Evolutionary conservation across 2,888 invertebrate genomes (phyloP), one percentile per base, ranked within the genome.

Genomic region (Eulithis prunata): DNA sequence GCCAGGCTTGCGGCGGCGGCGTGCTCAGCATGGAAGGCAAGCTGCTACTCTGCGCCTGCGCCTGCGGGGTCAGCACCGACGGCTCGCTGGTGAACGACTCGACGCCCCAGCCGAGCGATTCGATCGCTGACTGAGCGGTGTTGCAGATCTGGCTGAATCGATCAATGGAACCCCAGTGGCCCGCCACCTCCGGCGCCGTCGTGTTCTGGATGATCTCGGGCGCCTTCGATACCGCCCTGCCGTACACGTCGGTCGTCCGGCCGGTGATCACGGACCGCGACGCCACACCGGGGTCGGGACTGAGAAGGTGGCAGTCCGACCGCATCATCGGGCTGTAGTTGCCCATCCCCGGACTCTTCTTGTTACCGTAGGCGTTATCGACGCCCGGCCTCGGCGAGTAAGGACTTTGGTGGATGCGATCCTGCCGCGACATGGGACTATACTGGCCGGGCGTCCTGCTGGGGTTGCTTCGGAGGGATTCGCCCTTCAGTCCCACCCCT

Each of bases 381-480:
- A 88, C 90, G 76, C 90, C 89, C 4, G 91, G 89, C 55, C 91
- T 76, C 41, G 92, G 91, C 38, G 93, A 92, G 69, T 91, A 92
- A 6, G 92, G 91, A 45, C 91, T 89, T 57, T 88, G 90, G 68
- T 88, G 91, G 28, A 84, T 71, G 10, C 90, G 86, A 63, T 92
- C 91, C 71, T 90, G 91, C 47, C 92, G 78, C 52, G 91, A 89
- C 91, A 91, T 88, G 1, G 93, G 93, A 71, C 92, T 92, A 78
- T 90, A 90, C 55, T 90, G 90, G 1, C 89, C 91, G 61, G 92
- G 84, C 4, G 91, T 90, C 78, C 89, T 87, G 70, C 82, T 87
- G 2, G 90, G 78, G 66, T 83, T 87, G 70, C 70, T 85, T 64
- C 89, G 81, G 45, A 84, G 78, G 28, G 72, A 77, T 51, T 92